Evolutionary conservation across 2,888 invertebrate species (phyloP).

Genomic region (Chaetogeoica ovagalla): DNA sequence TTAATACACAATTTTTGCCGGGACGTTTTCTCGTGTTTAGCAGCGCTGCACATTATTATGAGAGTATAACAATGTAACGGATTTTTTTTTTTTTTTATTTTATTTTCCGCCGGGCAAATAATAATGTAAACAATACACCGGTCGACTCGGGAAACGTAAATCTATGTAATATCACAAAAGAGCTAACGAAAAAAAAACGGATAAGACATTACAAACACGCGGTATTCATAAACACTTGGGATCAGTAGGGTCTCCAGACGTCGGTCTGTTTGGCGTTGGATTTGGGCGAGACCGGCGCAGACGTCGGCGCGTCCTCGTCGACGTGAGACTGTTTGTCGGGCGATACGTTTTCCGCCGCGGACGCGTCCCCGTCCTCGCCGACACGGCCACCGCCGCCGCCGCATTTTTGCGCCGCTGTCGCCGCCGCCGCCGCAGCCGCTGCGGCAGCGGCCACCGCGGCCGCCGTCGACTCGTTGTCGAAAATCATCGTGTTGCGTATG

Average conservation of each 20-base stretch:
- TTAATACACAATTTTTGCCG: too few relatives aligned
- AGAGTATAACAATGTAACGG: too few relatives aligned
- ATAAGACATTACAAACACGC: background rate
- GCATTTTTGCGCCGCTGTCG: conserved; percentile 4
- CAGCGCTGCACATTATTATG: too few relatives aligned
- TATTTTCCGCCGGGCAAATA: too few relatives aligned
- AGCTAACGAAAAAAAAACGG: conserved; percentile 12
- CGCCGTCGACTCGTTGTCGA: conserved; percentile 48
- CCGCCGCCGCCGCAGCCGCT: background rate
- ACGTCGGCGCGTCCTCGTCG: conserved; percentile 14
- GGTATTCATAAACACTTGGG: background rate
- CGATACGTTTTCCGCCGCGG: conserved; percentile 17
- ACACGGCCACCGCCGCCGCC: too few relatives aligned
- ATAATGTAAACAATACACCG: too few relatives aligned
- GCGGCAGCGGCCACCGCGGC: conserved; percentile 46
- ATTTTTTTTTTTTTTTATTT: too few relatives aligned
- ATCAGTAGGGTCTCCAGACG: conserved; percentile 76
- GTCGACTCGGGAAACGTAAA: background rate
- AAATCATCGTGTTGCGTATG: conserved; percentile 49
- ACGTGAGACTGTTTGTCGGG: background rate
- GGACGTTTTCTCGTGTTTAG: too few relatives aligned
- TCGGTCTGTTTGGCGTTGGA: conserved; percentile 66
- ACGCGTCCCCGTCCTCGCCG: background rate
- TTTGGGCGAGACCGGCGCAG: conserved; percentile 54
- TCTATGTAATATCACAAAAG: conserved; percentile 12